Evolutionary conservation across 2,113 vertebrate species (phyloP).

Genomic region (Chloropsis hardwickii): DNA sequence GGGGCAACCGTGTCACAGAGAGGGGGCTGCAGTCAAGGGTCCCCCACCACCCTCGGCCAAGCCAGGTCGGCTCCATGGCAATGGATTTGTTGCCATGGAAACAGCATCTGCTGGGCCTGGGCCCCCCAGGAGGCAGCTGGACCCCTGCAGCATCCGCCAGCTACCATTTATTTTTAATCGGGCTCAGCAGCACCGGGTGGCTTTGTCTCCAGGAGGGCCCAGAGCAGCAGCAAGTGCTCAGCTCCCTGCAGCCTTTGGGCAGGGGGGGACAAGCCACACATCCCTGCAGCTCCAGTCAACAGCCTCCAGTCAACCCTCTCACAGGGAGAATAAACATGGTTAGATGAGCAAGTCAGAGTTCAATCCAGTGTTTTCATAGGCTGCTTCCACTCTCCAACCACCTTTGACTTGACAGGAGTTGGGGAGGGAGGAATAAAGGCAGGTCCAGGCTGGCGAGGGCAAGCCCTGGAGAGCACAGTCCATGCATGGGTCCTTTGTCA

Average conservation of each 20-base stretch:
- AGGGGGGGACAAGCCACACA: not conserved
- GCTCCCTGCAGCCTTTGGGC: rapidly evolving
- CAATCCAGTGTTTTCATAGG: not conserved
- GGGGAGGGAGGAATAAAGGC: not conserved
- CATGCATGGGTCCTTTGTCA: not conserved
- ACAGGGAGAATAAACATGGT: not conserved
- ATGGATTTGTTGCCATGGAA: conserved; percentile 53
- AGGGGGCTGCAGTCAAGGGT: not conserved
- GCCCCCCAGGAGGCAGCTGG: conserved; percentile 14
- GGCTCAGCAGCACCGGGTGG: not conserved
- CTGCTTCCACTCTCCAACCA: not conserved
- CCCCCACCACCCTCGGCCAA: rapidly evolving
- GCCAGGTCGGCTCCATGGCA: not conserved
- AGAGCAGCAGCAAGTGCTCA: not conserved
- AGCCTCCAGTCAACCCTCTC: not conserved
- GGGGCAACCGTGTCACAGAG: not conserved
- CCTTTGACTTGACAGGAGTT: not conserved
- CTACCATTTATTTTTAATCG: conserved; percentile 23
- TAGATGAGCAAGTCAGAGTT: not conserved
- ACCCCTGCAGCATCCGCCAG: not conserved
- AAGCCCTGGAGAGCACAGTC: not conserved
- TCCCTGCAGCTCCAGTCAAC: rapidly evolving
- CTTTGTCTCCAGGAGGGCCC: not conserved
- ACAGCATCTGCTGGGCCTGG: conserved; percentile 48
- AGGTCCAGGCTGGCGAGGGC: not conserved